These are phyloP conservation scores for Misgurnus anguillicaudatus DNA, from an alignment of 2,113 vertebrate species.

Conservation along the genomic window DNA sequence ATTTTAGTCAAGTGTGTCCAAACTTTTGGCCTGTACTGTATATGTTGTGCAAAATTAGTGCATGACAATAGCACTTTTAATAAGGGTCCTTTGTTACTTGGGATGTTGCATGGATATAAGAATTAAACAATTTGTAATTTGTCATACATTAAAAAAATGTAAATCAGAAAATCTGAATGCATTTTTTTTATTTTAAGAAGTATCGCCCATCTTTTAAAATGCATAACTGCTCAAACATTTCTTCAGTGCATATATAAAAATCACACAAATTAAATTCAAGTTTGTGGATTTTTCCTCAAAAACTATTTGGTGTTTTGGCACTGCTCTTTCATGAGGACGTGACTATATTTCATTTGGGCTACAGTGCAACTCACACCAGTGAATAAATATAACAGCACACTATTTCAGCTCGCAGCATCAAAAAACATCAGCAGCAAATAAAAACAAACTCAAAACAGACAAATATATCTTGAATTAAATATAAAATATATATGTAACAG, in stretches of 20 bases:
- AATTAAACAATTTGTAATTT: not conserved
- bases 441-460: not conserved
- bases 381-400: not conserved
- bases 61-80: too few species aligned
- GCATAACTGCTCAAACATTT: not conserved
- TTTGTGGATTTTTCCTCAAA: conserved; percentile 16
- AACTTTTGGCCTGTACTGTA: too few species aligned
- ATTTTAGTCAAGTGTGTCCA: too few species aligned
- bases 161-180: conserved; percentile 45
- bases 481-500: not conserved
- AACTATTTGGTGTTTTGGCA: not conserved
- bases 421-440: not conserved
- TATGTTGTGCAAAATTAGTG: too few species aligned
- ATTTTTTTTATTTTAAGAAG: conserved; percentile 6
- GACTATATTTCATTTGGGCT: not conserved
- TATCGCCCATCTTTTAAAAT: not conserved
- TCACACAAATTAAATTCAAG: conserved; percentile 20
- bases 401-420: conserved; percentile 1
- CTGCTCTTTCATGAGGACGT: not conserved
- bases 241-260: not conserved
- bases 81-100: conserved; percentile 59
- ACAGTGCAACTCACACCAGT: not conserved
- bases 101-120: not conserved
- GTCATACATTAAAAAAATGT: not conserved
- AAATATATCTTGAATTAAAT: not conserved